Percentiles rank a stretch among this genome's conserved stretches.
phyloP scores from a whole-genome alignment of 2,888 invertebrate genomes.

The Parnassius orleans region DNA sequence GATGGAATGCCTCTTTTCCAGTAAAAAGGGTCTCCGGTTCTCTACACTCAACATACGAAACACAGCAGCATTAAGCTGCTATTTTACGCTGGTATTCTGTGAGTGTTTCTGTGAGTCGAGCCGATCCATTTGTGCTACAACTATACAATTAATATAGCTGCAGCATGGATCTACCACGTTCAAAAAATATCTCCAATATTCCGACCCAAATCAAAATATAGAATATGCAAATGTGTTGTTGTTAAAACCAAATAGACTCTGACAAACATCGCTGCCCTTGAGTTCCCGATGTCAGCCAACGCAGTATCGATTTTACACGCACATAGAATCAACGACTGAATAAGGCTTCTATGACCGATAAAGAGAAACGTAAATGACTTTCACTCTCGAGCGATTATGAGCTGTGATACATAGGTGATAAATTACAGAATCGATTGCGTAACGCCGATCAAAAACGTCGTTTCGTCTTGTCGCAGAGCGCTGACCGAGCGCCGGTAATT shows the following conservation, averaged over 20 bases:
- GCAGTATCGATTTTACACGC: conserved; percentile 73
- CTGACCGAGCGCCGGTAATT: conserved; percentile 53
- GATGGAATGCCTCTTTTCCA: no score
- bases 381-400: conserved; percentile 36
- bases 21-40: no score
- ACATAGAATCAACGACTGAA: conserved; percentile 64
- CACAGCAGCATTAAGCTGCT: no score
- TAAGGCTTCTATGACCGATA: conserved; percentile 67
- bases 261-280: conserved; percentile 60
- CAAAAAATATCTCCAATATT: neutral
- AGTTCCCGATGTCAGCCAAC: conserved; percentile 60
- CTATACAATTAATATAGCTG: no score
- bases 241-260: conserved; percentile 32
- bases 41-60: no score
- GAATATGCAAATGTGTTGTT: conserved; percentile 23
- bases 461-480: conserved; percentile 7
- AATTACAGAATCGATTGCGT: conserved; percentile 30
- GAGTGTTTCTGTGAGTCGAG: no score
- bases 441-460: neutral
- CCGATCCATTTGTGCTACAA: no score
- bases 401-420: conserved; percentile 32
- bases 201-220: neutral
- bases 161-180: no score
- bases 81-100: no score
- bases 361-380: conserved; percentile 41